Percentiles rank a stretch among this genome's conserved stretches.
These are phyloP conservation scores for Ditylenchus dipsaci DNA, from an alignment of 1,140 invertebrate genomes.

Conservation along the genomic window DNA sequence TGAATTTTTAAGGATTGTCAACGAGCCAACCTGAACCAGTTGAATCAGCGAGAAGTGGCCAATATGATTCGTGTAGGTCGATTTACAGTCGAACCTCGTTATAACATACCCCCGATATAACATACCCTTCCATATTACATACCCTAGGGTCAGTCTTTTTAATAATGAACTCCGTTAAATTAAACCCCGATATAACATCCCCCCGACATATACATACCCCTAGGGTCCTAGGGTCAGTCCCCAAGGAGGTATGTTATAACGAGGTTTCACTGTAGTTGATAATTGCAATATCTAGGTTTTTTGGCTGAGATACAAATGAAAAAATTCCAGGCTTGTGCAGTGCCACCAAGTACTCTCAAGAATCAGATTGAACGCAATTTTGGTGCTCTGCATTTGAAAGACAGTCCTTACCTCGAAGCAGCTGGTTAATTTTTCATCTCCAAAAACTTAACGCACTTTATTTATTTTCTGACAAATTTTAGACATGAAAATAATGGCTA, in stretches of 20 bases:
- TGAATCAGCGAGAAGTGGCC: conserved; percentile 27
- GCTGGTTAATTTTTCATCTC: conserved; percentile 2
- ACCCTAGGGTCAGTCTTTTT: too few relatives aligned
- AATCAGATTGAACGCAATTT: conserved; percentile 24
- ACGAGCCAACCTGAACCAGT: conserved; percentile 23
- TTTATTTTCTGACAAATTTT: neutral
- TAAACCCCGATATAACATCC: too few relatives aligned
- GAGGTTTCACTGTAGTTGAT: too few relatives aligned
- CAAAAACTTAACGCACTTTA: too few relatives aligned
- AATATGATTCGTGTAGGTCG: conserved; percentile 25
- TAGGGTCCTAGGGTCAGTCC: too few relatives aligned
- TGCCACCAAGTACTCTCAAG: conserved; percentile 21
- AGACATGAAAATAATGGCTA: conserved; percentile 12
- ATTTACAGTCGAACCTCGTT: too few relatives aligned
- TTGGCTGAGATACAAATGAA: neutral
- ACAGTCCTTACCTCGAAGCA: conserved; percentile 16
- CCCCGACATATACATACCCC: too few relatives aligned
- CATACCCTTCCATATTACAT: too few relatives aligned
- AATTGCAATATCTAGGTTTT: neutral
- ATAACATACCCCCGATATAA: too few relatives aligned
- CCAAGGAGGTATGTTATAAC: too few relatives aligned
- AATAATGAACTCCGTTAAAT: too few relatives aligned
- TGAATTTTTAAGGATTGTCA: neutral
- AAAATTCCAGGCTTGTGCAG: conserved; percentile 19
- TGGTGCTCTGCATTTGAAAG: conserved; percentile 18